These are phyloP conservation scores for Hybos culiciformis DNA, from an alignment of 2,888 invertebrate species.

Conservation along the genomic window DNA sequence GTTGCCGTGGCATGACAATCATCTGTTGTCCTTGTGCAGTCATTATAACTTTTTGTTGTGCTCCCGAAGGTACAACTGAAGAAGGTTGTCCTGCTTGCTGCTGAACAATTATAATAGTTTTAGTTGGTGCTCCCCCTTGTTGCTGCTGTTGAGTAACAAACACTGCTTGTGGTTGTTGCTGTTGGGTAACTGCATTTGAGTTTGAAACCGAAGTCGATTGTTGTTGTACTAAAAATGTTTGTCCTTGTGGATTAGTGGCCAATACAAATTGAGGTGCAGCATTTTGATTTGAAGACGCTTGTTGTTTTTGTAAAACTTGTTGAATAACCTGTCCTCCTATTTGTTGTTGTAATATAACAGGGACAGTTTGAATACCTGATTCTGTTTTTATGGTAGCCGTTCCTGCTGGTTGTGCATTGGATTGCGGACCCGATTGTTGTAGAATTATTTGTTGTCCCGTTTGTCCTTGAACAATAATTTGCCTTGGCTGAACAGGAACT, in stretches of 20 bases:
- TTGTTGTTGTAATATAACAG: conserved; percentile 29
- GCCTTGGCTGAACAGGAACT: conserved; percentile 26
- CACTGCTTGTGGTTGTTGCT: conserved; percentile 42
- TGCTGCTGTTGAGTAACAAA: conserved; percentile 55
- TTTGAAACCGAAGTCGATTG: conserved; percentile 24
- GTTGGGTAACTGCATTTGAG: conserved; percentile 39
- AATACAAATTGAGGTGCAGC: conserved; percentile 32
- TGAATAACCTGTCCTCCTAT: conserved; percentile 25
- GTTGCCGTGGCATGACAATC: conserved; percentile 37
- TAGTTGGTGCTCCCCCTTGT: conserved; percentile 48
- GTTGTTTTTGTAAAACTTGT: conserved; percentile 28
- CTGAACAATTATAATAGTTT: conserved; percentile 57
- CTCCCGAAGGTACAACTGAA: conserved; percentile 22
- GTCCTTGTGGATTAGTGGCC: conserved; percentile 40
- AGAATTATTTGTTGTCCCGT: conserved; percentile 21
- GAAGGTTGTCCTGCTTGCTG: conserved; percentile 31
- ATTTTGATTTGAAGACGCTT: too few relatives aligned
- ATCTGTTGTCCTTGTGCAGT: conserved; percentile 55
- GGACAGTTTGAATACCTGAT: conserved; percentile 32
- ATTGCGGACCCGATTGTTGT: conserved; percentile 15
- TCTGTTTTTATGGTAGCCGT: conserved; percentile 35
- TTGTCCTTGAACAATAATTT: conserved; percentile 24
- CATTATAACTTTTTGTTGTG: conserved; percentile 44
- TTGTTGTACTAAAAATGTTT: conserved; percentile 52
- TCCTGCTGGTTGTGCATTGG: conserved; percentile 15